phyloP scores from a whole-genome alignment of 2,888 invertebrate genomes.

The Pollenia labialis region DNA sequence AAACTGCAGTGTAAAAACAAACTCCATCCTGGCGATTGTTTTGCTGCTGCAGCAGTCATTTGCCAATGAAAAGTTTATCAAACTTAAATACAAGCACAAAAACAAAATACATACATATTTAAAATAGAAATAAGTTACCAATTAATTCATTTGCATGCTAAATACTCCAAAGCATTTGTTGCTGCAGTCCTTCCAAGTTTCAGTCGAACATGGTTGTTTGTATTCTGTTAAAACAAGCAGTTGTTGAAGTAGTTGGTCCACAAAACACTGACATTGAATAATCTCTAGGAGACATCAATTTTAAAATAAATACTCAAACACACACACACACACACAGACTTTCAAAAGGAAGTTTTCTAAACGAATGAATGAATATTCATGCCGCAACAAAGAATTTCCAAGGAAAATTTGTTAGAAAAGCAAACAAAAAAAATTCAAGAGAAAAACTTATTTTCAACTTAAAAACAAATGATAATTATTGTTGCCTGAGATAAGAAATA shows the following conservation, averaged over 20 bases:
- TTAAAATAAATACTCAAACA: background rate
- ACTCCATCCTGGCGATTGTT: background rate
- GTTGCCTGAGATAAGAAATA: constrained; percentile 50
- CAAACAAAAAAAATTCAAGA: background rate
- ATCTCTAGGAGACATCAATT: constrained; percentile 73
- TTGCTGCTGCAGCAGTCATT: constrained; percentile 36
- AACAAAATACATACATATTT: background rate
- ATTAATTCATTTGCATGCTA: constrained; percentile 79
- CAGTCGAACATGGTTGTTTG: background rate
- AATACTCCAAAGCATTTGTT: constrained; percentile 66
- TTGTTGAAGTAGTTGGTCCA: constrained; percentile 60
- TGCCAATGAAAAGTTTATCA: constrained; percentile 55
- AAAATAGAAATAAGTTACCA: constrained; percentile 71
- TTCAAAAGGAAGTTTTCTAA: background rate
- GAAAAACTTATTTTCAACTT: constrained; percentile 34
- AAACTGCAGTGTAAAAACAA: constrained; percentile 41
- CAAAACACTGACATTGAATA: constrained; percentile 69
- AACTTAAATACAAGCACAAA: constrained; percentile 40
- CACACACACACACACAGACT: background rate
- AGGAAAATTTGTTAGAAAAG: constrained; percentile 28
- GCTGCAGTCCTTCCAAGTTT: constrained; percentile 10
- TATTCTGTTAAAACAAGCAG: background rate
- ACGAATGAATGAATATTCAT: constrained; percentile 68
- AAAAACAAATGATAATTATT: constrained; percentile 64
- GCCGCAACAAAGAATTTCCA: constrained; percentile 53